These are phyloP conservation scores for Zaprionus ornatus DNA, from an alignment of 1,140 invertebrate species.

Conservation along the genomic window DNA sequence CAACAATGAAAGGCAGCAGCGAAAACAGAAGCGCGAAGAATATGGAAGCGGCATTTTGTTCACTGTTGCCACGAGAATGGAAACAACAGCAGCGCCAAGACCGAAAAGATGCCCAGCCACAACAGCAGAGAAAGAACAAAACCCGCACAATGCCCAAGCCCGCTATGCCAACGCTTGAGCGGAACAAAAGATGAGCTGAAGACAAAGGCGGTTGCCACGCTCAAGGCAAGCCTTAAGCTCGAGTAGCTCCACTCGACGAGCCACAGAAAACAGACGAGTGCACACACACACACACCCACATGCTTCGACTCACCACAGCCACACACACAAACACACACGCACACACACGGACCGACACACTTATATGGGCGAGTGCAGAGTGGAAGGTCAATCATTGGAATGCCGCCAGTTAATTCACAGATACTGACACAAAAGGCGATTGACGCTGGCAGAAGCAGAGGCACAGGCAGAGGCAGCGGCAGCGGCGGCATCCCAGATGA, in stretches of 20 bases:
- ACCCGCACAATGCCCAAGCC: conserved; percentile 70
- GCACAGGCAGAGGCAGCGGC: no score
- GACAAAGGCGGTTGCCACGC: conserved; percentile 69
- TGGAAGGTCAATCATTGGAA: conserved; percentile 80
- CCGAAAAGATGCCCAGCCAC: conserved; percentile 33
- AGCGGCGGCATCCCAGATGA: conserved; percentile 34
- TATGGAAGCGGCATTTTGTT: conserved; percentile 43
- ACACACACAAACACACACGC: conserved; percentile 25
- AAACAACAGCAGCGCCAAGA: conserved; percentile 29
- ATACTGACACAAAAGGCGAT: conserved; percentile 67
- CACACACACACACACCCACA: conserved; percentile 13
- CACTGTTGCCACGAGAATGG: conserved; percentile 21
- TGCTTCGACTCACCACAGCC: background rate
- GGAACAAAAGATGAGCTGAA: conserved; percentile 75
- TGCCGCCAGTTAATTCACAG: conserved; percentile 81
- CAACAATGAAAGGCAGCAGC: conserved; percentile 27
- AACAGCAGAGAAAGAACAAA: conserved; percentile 36
- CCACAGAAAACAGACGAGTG: conserved; percentile 32
- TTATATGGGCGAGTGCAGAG: conserved; percentile 16
- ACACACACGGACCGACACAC: conserved; percentile 29
- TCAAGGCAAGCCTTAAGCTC: conserved; percentile 74
- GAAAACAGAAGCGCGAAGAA: conserved; percentile 8
- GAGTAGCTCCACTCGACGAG: conserved; percentile 56
- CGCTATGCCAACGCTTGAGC: conserved; percentile 20
- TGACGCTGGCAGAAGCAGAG: no score